Base-by-base conservation (phyloP, 2,888 invertebrate species). In the Phalera bucephala region DNA sequence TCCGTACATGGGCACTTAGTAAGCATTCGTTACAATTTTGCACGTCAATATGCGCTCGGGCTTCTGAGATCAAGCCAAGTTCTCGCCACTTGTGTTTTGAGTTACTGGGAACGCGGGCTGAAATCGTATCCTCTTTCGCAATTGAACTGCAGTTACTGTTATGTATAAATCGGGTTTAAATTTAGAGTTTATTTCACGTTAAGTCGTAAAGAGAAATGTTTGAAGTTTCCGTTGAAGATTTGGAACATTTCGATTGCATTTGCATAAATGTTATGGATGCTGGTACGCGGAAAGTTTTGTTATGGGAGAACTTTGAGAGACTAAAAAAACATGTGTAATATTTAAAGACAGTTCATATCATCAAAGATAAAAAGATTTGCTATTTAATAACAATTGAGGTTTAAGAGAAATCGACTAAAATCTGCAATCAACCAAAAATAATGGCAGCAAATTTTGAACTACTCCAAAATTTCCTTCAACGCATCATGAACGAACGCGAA, bases 1-100 rank as follows among this genome's bases (percentile, higher is more conserved):
- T 54, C 63, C 63, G 66, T 73, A 76, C 45, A 53, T 40, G 64
- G 64, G 33, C 32, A 36, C 76, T 72, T 67, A 68, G 56, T 75
- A 64, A 74, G 77, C 76, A 57, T 38, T 52, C 33, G 34, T 37
- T 44, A 57, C 50, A 50, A 44, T 42, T 45, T 40, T 43, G 41
- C 33, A 35, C 29, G 44, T 37, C 20, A 32, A 22, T 21, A 35
- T 33, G 34, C 21, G 35, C 26, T 36, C 44, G 31, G 47, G 51
- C 52, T 54, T 60, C 45, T 42, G 36, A 31, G 36, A 40, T 40
- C 32, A 33, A 11, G 14, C 14, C 25, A 34, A 30, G 36, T 31
- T 26, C 37, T 19, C 28, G 22, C 33, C 37, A 38, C 39, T 53
- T 34, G 60, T 53, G 51, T 46, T 42, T 50, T 41, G 38, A 46